Conservation (phyloP, 2,888 invertebrate genomes). For the Heliothis peltigera region DNA sequence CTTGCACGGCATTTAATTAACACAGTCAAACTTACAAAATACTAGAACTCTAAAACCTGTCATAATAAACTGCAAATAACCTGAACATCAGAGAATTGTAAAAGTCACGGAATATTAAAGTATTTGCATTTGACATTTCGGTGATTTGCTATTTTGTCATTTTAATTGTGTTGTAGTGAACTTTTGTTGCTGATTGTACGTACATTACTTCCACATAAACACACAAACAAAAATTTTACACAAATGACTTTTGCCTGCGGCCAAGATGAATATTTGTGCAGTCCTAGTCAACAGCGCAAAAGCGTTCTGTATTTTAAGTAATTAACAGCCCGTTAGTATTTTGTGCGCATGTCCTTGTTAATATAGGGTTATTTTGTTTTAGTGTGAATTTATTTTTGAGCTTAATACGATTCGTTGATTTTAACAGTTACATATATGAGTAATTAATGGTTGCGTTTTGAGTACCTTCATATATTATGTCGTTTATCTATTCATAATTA, state of each 20-base stretch:
- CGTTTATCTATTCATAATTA: no score
- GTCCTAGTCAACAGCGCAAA: slow-evolving; percentile 18
- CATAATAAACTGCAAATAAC: no score
- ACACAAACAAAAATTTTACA: slow-evolving; percentile 29
- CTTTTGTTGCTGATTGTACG: not conserved
- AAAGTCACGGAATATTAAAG: no score
- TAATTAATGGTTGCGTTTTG: no score
- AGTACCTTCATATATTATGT: no score
- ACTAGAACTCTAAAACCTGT: no score
- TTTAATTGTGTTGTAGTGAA: no score
- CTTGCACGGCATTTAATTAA: no score
- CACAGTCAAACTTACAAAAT: no score
- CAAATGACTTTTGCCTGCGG: slow-evolving; percentile 40
- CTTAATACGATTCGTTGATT: not conserved
- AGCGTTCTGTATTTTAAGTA: slow-evolving; percentile 43
- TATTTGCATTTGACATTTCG: no score
- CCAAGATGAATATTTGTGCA: slow-evolving; percentile 31
- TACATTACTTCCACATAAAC: slow-evolving; percentile 14
- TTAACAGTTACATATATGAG: not conserved
- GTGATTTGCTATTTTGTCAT: no score
- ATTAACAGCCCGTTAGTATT: slow-evolving; percentile 44
- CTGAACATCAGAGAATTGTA: no score
- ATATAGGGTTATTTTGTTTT: slow-evolving; percentile 10
- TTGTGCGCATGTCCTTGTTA: slow-evolving; percentile 22
- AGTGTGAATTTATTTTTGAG: slow-evolving; percentile 8